These are phyloP conservation scores for Muntiacus reevesi DNA, from an alignment of 2,113 vertebrate genomes.

Conservation along the genomic window DNA sequence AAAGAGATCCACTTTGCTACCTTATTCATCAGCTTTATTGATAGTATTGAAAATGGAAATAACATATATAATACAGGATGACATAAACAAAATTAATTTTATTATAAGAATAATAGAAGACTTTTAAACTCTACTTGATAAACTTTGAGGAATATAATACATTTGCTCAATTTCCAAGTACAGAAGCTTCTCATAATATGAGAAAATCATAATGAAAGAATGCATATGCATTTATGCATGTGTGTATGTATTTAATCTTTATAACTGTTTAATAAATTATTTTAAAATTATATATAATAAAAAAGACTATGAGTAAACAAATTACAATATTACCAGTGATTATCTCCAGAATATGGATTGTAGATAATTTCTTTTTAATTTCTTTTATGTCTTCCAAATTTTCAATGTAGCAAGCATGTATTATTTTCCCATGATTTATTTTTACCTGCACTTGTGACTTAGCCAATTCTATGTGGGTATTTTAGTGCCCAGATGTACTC, in stretches of 20 bases:
- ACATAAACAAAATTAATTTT: background rate
- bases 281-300: background rate
- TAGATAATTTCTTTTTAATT: background rate
- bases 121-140: background rate
- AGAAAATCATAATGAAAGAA: background rate
- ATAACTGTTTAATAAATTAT: background rate
- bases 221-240: background rate
- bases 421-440: background rate
- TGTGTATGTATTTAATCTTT: background rate
- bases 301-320: background rate
- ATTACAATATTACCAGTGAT: background rate
- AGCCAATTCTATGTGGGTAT: background rate
- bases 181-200: background rate
- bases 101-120: background rate
- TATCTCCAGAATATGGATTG: background rate
- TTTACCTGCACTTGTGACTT: background rate
- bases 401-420: background rate
- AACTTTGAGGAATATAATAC: background rate
- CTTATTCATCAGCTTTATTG: background rate
- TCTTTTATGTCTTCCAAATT: background rate
- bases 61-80: background rate
- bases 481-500: background rate
- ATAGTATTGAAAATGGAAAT: background rate
- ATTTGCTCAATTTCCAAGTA: background rate
- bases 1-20: background rate